phyloP scores from a whole-genome alignment of 2,113 vertebrate species.

The Lepus europaeus region DNA sequence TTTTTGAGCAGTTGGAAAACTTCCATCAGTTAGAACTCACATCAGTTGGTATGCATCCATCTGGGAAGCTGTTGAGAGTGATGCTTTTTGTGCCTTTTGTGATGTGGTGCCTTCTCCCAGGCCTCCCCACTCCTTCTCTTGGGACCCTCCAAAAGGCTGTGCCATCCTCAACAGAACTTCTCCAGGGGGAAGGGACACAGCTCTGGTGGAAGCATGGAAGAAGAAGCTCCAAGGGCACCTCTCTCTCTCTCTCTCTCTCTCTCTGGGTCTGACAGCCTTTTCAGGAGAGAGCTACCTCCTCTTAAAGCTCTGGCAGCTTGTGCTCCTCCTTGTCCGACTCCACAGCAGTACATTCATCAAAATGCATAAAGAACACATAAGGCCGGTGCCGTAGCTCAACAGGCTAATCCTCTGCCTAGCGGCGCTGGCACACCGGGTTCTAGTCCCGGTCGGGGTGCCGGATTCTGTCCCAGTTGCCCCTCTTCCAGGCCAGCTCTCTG shows the following conservation, averaged over 20 bases:
- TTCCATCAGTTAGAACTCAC: not conserved
- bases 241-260: too few relatives aligned
- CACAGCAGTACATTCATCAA: not conserved
- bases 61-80: rapidly evolving
- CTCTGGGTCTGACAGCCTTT: not conserved
- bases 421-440: too few relatives aligned
- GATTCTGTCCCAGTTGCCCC: too few relatives aligned
- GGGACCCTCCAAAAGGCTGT: not conserved
- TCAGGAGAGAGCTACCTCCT: not conserved
- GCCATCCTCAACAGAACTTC: not conserved
- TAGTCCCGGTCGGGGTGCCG: too few relatives aligned
- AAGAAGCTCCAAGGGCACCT: rapidly evolving
- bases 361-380: not conserved
- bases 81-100: not conserved
- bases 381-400: too few relatives aligned
- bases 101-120: not conserved
- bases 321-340: not conserved
- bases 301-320: not conserved
- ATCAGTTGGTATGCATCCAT: not conserved
- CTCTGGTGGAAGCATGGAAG: not conserved
- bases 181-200: not conserved
- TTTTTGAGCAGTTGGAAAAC: not conserved
- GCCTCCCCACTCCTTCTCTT: not conserved
- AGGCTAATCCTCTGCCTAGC: too few relatives aligned
- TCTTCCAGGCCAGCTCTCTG: too few relatives aligned